A percentile compares a stretch with the other conserved stretches of the same genome.
Conservation (phyloP, 2,113 vertebrate species). For the Numenius arquata region DNA sequence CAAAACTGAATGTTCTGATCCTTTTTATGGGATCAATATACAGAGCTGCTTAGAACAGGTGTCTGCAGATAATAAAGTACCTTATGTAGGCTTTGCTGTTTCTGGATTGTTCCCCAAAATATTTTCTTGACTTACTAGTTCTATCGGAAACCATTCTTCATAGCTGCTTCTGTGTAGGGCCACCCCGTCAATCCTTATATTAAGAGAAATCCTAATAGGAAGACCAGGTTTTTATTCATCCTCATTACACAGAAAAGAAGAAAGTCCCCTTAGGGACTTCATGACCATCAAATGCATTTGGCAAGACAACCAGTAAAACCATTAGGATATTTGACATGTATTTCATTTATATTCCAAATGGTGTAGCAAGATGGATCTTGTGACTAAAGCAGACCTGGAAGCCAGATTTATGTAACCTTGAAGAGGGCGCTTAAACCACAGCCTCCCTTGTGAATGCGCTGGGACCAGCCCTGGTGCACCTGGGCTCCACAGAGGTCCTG, state of each 20-base stretch:
- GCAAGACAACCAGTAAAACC: background rate
- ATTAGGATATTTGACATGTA: background rate
- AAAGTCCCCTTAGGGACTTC: background rate
- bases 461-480: fast-evolving
- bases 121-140: background rate
- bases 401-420: background rate
- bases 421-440: background rate
- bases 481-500: background rate
- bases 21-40: background rate
- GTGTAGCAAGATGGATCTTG: background rate
- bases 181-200: fast-evolving
- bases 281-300: background rate
- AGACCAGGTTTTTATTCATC: background rate
- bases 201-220: background rate
- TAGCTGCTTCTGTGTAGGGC: background rate
- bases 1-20: background rate
- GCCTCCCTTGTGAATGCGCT: background rate
- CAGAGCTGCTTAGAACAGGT: background rate
- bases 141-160: background rate
- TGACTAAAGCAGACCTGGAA: background rate
- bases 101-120: background rate
- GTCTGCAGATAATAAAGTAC: background rate
- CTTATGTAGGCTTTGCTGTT: background rate
- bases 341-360: background rate
- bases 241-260: background rate